Percentiles rank a stretch among this genome's conserved stretches.
These are phyloP conservation scores for Glyptemys insculpta DNA, from an alignment of 2,797 vertebrate genomes.

Conservation along the genomic window DNA sequence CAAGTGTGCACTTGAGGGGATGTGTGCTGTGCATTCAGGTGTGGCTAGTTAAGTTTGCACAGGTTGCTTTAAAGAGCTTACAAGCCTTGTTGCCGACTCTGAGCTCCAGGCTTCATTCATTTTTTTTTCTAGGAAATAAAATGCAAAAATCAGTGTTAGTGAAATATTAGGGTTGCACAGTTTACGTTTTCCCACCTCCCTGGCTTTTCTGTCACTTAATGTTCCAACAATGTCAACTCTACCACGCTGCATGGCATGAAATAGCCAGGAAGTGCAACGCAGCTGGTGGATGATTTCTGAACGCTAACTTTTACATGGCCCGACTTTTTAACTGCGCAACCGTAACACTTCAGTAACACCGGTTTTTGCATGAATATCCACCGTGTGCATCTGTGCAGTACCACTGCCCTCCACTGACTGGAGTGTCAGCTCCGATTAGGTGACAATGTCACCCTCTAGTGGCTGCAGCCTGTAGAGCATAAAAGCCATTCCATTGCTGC, in stretches of 20 bases:
- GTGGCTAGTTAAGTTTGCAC: background rate
- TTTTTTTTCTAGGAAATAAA: background rate
- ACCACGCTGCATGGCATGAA: background rate
- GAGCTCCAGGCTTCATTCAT: background rate
- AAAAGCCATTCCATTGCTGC: background rate
- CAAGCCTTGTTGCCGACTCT: background rate
- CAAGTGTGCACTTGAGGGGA: background rate
- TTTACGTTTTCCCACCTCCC: background rate
- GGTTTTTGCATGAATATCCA: too few relatives aligned
- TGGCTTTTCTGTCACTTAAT: too few relatives aligned
- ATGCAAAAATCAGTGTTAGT: background rate
- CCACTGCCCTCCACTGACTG: too few relatives aligned
- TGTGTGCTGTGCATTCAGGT: background rate
- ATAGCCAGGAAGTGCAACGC: too few relatives aligned
- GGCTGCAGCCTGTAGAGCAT: too few relatives aligned
- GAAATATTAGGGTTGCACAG: background rate
- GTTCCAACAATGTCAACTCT: background rate
- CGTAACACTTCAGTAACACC: too few relatives aligned
- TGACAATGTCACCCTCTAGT: too few relatives aligned
- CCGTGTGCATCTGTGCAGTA: too few relatives aligned
- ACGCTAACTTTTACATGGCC: too few relatives aligned
- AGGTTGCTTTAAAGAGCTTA: background rate
- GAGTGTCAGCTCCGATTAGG: too few relatives aligned
- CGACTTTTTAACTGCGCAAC: too few relatives aligned
- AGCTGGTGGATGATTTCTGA: too few relatives aligned